Base-by-base conservation (phyloP, 2,888 invertebrate genomes). In the Apodemia duryi region DNA sequence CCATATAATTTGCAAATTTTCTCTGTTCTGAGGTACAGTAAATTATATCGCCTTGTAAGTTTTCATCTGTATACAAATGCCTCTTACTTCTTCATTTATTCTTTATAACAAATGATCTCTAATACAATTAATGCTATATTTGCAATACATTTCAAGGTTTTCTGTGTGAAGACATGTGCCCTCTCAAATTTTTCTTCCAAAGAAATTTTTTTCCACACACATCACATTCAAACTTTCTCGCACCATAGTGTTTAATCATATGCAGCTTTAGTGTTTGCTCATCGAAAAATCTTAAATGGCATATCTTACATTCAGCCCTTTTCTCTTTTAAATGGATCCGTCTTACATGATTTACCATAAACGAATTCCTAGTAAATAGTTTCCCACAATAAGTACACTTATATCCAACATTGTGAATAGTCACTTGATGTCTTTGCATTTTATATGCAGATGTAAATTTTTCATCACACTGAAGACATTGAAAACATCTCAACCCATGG, bases 141-240 rank as follows among this genome's bases (percentile, higher is more conserved):
- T 38, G 11, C 52, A 35, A n/a, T 52, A 38, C 28, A 52, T 51
- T 54, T 21, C 32, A 13, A 32, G 38, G 7, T 68, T 80, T 81
- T 43, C 75, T 74, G 68, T 86, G 86, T 1, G 82, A 81, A 2
- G 77, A 83, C 72, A 93, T 86, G 73, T 94, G 94, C 0, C 90
- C 91, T 43, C 88, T 89, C 41, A 94, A 78, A 70, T 94, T 93
- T 65, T 93, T 93, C 74, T 93, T 93, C 76, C 93, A 93, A 0
- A 92, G 82, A 69, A 94, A 92, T 76, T 90, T 93, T 71, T 92
- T 93, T 0, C 92, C 91, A 68, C 94, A 94, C 21, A 93, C 79
- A 67, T 94, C 93, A 67, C 94, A 94, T 64, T 93, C 88, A 67
- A 92, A 93, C 38, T 88, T 88, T 5, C 88, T 85, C 28, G 92